Percentiles rank a stretch among this genome's conserved stretches.
These are phyloP conservation scores for Anodontia alba DNA, from an alignment of 2,888 invertebrate genomes.

Conservation along the genomic window DNA sequence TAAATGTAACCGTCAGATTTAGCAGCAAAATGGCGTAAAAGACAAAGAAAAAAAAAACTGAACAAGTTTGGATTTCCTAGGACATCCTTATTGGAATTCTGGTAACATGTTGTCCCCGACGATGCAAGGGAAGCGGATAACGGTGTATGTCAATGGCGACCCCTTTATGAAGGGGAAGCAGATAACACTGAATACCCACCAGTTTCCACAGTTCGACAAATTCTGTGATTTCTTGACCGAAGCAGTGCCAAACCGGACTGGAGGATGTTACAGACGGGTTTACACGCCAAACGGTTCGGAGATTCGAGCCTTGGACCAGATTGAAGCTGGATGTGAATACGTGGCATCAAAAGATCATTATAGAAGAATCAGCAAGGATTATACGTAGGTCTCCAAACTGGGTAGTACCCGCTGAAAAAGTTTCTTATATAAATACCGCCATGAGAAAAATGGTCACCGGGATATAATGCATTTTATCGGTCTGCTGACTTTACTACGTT, in stretches of 20 bases:
- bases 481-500: too few relatives aligned
- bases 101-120: slow-evolving; percentile 22
- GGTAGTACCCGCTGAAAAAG: too few relatives aligned
- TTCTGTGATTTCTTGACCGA: slow-evolving; percentile 45
- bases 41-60: not conserved
- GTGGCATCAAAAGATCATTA: slow-evolving; percentile 37
- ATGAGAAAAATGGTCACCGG: too few relatives aligned
- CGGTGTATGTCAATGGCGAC: slow-evolving; percentile 42
- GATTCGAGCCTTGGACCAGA: slow-evolving; percentile 41
- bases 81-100: not conserved
- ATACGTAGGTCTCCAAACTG: not conserved
- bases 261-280: slow-evolving; percentile 39
- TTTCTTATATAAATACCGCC: too few relatives aligned
- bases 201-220: slow-evolving; percentile 38
- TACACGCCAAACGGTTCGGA: slow-evolving; percentile 41
- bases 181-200: slow-evolving; percentile 41
- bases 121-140: slow-evolving; percentile 46
- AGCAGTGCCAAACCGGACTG: slow-evolving; percentile 28
- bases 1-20: slow-evolving; percentile 2
- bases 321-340: slow-evolving; percentile 44
- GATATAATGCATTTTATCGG: too few relatives aligned
- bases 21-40: slow-evolving; percentile 13
- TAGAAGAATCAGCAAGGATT: not conserved
- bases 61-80: not conserved
- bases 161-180: slow-evolving; percentile 32